A percentile compares a stretch with the other conserved stretches of the same genome.
Conservation (phyloP, 2,113 vertebrate genomes). For the Oreotrochilus melanogaster region DNA sequence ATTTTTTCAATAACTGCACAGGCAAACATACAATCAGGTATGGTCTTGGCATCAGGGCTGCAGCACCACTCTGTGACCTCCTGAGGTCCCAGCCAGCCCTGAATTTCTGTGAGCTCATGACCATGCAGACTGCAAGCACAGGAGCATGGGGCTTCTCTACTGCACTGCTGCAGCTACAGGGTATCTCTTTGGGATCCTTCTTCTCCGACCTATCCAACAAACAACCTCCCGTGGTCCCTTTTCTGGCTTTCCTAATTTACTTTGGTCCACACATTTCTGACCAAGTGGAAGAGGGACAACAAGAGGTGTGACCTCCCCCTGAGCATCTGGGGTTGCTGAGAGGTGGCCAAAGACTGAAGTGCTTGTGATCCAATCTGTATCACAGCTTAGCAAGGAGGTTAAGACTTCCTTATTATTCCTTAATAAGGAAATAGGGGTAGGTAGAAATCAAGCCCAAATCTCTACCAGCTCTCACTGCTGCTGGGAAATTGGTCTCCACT, state of each 20-base stretch:
- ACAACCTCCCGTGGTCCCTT: neutral
- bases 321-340: neutral
- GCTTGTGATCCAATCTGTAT: neutral
- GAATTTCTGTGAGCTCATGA: neutral
- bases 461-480: neutral
- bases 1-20: neutral
- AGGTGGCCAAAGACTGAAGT: neutral
- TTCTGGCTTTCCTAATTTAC: neutral
- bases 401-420: too few species aligned
- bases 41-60: neutral
- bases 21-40: neutral
- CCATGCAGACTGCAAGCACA: neutral
- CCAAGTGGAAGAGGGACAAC: neutral
- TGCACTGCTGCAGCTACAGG: neutral
- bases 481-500: neutral
- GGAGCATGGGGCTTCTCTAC: neutral
- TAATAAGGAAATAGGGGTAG: neutral
- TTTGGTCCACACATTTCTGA: neutral
- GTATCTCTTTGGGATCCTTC: neutral
- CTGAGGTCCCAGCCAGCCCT: neutral
- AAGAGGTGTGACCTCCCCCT: neutral
- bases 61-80: neutral
- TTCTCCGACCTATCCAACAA: neutral
- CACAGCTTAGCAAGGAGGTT: neutral
- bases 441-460: neutral